Evolutionary conservation across 2,888 invertebrate genomes (phyloP).

Genomic region (Cheilosia soror): DNA sequence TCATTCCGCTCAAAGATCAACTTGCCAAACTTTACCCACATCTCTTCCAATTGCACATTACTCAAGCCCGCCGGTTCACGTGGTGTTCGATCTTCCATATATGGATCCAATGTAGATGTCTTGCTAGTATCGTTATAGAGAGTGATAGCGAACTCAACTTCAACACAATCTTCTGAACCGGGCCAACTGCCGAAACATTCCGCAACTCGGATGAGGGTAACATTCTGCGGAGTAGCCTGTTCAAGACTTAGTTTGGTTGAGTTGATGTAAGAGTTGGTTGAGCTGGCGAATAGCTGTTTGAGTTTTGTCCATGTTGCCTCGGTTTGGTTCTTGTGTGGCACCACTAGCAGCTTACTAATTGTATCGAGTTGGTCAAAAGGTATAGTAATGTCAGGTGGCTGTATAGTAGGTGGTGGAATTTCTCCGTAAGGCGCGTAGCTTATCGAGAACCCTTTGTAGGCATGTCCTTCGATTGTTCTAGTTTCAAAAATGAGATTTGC

Average conservation of each 20-base stretch:
- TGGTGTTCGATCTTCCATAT: constrained; percentile 57
- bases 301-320: constrained; percentile 71
- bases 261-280: constrained; percentile 65
- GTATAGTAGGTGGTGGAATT: constrained; percentile 38
- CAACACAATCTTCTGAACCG: constrained; percentile 69
- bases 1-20: constrained; percentile 39
- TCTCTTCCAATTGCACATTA: constrained; percentile 38
- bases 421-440: constrained; percentile 69
- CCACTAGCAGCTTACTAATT: constrained; percentile 48
- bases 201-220: constrained; percentile 71
- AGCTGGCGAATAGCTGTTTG: constrained; percentile 62
- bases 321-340: constrained; percentile 59
- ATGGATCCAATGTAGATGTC: constrained; percentile 52
- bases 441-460: constrained; percentile 68
- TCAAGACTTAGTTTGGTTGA: constrained; percentile 40
- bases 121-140: constrained; percentile 44
- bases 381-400: constrained; percentile 67
- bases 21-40: constrained; percentile 71
- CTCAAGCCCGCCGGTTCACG: constrained; percentile 64
- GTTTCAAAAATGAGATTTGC: constrained; percentile 66
- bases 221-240: constrained; percentile 62
- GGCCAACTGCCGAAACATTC: constrained; percentile 75
- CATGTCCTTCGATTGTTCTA: constrained; percentile 38
- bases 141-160: constrained; percentile 69
- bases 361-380: constrained; percentile 62